These are phyloP conservation scores for Dioctria rufipes DNA, from an alignment of 2,888 invertebrate genomes.

Conservation along the genomic window DNA sequence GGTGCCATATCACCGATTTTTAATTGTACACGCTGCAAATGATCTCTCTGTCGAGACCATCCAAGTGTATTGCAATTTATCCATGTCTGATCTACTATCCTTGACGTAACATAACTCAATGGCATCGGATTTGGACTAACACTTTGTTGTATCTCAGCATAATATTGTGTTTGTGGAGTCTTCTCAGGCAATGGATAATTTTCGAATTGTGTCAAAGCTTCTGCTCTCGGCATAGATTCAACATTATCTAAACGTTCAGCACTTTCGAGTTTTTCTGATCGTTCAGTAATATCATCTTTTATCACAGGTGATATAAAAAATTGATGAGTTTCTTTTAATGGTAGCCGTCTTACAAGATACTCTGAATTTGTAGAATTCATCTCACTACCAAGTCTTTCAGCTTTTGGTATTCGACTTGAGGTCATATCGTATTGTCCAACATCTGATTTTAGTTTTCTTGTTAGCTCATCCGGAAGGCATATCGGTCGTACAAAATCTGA, in stretches of 20 bases:
- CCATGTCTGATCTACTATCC: slow-evolving; percentile 64
- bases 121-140: slow-evolving; percentile 55
- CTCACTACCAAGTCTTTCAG: slow-evolving; percentile 65
- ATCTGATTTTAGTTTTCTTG: slow-evolving; percentile 64
- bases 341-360: slow-evolving; percentile 54
- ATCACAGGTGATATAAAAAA: slow-evolving; percentile 66
- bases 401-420: slow-evolving; percentile 66
- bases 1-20: slow-evolving; percentile 83
- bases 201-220: slow-evolving; percentile 65
- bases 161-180: slow-evolving; percentile 68
- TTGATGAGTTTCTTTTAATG: slow-evolving; percentile 68
- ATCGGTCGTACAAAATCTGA: slow-evolving; percentile 89
- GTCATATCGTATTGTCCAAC: slow-evolving; percentile 11
- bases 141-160: slow-evolving; percentile 59
- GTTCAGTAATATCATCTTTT: slow-evolving; percentile 36
- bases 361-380: slow-evolving; percentile 53
- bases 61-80: slow-evolving; percentile 86
- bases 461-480: slow-evolving; percentile 79
- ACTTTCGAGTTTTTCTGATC: slow-evolving; percentile 49
- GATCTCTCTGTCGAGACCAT: slow-evolving; percentile 88
- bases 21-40: slow-evolving; percentile 85
- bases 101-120: slow-evolving; percentile 59
- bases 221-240: slow-evolving; percentile 66
- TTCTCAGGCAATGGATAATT: slow-evolving; percentile 68
- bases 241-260: slow-evolving; percentile 60